Evolutionary conservation across 2,113 vertebrate species (phyloP).

Genomic region (Grammomys dolichurus): DNA sequence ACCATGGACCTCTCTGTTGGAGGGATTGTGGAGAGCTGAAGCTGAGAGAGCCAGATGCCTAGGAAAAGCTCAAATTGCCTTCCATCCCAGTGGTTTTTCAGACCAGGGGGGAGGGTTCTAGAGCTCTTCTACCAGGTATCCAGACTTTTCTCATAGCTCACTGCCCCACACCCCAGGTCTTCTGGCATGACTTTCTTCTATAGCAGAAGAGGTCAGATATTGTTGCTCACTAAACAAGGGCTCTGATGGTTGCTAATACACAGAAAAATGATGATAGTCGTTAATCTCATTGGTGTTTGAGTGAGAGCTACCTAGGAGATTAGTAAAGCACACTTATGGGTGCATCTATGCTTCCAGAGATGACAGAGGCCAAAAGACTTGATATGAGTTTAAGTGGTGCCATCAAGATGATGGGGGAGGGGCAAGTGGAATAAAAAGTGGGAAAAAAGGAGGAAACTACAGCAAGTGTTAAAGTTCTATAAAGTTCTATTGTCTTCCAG

Average conservation of each 20-base stretch:
- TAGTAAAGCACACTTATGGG: not conserved
- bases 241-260: slow-evolving; percentile 18
- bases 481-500: not conserved
- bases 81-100: too few relatives aligned
- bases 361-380: not conserved
- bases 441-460: not conserved
- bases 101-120: too few relatives aligned
- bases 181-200: not conserved
- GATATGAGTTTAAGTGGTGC: not conserved
- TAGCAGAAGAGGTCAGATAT: not conserved
- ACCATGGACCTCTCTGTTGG: too few relatives aligned
- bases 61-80: too few relatives aligned
- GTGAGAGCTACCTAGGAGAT: not conserved
- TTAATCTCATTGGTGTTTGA: not conserved
- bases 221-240: not conserved
- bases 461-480: not conserved
- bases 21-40: too few relatives aligned
- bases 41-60: too few relatives aligned
- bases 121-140: too few relatives aligned
- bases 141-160: too few relatives aligned
- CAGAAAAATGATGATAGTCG: slow-evolving; percentile 21
- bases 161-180: too few relatives aligned
- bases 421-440: not conserved
- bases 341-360: not conserved
- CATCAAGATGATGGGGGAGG: too few relatives aligned